These are phyloP conservation scores for Callocephalon fimbriatum DNA, from an alignment of 2,113 vertebrate species.

Conservation along the genomic window DNA sequence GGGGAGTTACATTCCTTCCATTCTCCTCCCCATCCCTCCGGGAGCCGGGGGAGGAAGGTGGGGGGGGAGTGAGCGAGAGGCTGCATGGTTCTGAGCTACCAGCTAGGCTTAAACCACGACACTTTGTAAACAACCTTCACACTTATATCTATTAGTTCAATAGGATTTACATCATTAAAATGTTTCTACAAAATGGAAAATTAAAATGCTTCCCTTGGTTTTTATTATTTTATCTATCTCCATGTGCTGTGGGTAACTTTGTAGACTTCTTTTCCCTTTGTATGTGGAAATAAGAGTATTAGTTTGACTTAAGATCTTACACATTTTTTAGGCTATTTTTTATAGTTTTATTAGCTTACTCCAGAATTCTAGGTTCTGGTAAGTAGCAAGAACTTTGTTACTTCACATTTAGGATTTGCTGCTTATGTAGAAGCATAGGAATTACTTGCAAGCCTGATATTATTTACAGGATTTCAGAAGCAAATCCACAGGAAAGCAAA, in stretches of 20 bases:
- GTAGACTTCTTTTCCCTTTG: constrained; percentile 22
- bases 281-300: constrained; percentile 48
- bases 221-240: constrained; percentile 43
- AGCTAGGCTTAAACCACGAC: too few relatives aligned
- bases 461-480: background rate
- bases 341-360: background rate
- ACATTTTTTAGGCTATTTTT: background rate
- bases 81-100: too few relatives aligned
- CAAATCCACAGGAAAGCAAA: background rate
- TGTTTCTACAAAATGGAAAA: constrained; percentile 21
- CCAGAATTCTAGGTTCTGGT: background rate
- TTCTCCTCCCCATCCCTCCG: too few relatives aligned
- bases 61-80: too few relatives aligned
- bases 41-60: too few relatives aligned
- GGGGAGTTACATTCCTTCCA: too few relatives aligned
- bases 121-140: background rate
- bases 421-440: background rate
- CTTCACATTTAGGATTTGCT: background rate
- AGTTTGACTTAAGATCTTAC: constrained; percentile 26
- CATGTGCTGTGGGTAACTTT: constrained; percentile 43
- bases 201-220: constrained; percentile 58
- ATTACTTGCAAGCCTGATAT: background rate
- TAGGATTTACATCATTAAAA: constrained; percentile 46
- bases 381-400: constrained; percentile 13
- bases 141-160: constrained; percentile 27